Conservation (phyloP, 64 coral and sea anemone species). For the Astreopora myriophthalma region DNA sequence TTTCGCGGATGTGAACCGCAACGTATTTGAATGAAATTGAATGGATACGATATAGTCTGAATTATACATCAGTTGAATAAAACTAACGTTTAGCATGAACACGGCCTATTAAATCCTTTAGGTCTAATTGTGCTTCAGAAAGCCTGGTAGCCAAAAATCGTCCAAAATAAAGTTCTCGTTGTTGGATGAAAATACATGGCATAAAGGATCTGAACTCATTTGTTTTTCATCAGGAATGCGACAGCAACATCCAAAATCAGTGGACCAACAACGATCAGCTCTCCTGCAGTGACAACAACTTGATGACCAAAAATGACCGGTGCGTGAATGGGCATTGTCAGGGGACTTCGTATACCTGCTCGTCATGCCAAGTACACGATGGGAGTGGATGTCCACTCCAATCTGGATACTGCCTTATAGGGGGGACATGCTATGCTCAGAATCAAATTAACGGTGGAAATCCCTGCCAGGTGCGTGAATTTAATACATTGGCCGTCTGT, state of each 20-base stretch:
- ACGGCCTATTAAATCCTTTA: too few relatives aligned
- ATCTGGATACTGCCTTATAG: constrained; percentile 68
- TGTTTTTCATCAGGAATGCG: constrained; percentile 48
- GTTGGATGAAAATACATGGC: too few relatives aligned
- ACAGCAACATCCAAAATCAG: constrained; percentile 29
- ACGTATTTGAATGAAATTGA: too few relatives aligned
- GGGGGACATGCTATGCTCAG: constrained; percentile 54
- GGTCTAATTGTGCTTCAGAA: too few relatives aligned
- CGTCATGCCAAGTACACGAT: constrained; percentile 80
- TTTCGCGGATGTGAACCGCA: too few relatives aligned
- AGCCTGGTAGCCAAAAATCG: too few relatives aligned
- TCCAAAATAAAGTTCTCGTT: too few relatives aligned
- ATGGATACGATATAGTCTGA: too few relatives aligned
- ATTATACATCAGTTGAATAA: too few relatives aligned
- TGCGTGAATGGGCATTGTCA: constrained; percentile 72
- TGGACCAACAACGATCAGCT: constrained; percentile 69
- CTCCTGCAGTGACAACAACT: constrained; percentile 71
- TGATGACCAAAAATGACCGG: constrained; percentile 72
- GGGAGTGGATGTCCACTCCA: constrained; percentile 67
- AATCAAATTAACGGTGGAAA: too few relatives aligned
- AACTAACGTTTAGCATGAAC: too few relatives aligned
- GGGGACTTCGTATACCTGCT: constrained; percentile 70
- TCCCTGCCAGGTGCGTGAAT: constrained; percentile 70
- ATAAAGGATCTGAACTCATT: neutral
- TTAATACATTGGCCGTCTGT: too few relatives aligned